A percentile compares a stretch with the other conserved stretches of the same genome.
phyloP scores from a whole-genome alignment of 1,140 invertebrate species.

The Cyrtorhinus lividipennis region DNA sequence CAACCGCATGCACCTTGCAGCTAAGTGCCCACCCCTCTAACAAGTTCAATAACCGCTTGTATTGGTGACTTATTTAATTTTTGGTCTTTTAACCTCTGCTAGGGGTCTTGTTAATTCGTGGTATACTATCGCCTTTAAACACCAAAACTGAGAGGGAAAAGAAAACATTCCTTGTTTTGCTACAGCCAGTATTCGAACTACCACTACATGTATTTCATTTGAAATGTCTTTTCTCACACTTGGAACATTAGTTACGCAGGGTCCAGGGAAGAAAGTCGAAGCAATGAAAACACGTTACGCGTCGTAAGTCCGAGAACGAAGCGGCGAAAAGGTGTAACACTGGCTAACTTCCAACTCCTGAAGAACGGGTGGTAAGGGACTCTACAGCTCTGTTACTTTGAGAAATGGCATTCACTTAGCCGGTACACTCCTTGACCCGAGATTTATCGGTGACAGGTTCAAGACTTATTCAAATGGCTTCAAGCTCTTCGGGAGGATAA shows the following conservation, averaged over 20 bases:
- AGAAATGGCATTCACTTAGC: slow-evolving; percentile 5
- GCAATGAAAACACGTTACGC: background rate
- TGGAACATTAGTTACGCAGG: background rate
- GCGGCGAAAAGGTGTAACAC: background rate
- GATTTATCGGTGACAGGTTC: slow-evolving; percentile 7
- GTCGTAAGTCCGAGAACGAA: background rate
- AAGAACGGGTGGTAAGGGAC: background rate
- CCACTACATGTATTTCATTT: too few species aligned
- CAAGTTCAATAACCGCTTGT: too few species aligned
- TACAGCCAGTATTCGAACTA: too few species aligned
- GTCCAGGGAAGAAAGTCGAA: background rate
- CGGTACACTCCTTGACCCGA: background rate
- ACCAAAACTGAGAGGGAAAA: too few species aligned
- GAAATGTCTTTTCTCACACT: too few species aligned
- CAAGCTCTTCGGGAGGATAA: background rate
- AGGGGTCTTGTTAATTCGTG: too few species aligned
- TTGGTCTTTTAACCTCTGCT: too few species aligned
- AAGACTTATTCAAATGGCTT: slow-evolving; percentile 10
- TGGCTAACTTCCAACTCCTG: background rate
- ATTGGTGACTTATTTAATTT: too few species aligned
- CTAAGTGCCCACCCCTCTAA: too few species aligned
- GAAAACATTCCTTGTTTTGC: too few species aligned
- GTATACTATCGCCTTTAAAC: too few species aligned
- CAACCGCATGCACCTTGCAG: too few species aligned
- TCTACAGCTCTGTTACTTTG: background rate